phyloP scores from a whole-genome alignment of 2,797 vertebrate genomes.

The Pagetopsis macropterus region DNA sequence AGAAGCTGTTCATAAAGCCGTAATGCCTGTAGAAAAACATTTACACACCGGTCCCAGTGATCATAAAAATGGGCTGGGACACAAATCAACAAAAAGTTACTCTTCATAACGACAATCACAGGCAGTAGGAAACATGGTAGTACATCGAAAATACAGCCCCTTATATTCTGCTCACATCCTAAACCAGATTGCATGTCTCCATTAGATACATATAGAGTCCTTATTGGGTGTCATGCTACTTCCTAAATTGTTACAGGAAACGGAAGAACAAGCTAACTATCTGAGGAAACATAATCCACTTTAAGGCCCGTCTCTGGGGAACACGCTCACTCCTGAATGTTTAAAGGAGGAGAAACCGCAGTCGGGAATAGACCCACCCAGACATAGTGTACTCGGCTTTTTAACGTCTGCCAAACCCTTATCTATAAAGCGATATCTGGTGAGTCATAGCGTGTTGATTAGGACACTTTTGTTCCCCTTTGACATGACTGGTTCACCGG shows the following conservation, averaged over 20 bases:
- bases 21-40: constrained; percentile 5
- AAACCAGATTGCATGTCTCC: constrained; percentile 23
- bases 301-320: constrained; percentile 74
- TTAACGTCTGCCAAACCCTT: constrained; percentile 37
- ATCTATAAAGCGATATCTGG: constrained; percentile 24
- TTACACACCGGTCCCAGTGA: neutral
- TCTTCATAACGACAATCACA: neutral
- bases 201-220: constrained; percentile 46
- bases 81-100: constrained; percentile 7
- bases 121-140: neutral
- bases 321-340: constrained; percentile 70
- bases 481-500: neutral
- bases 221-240: constrained; percentile 56
- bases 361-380: constrained; percentile 55
- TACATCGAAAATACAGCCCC: constrained; percentile 6
- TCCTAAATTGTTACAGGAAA: constrained; percentile 82
- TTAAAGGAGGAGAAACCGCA: constrained; percentile 61
- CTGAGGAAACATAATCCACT: constrained; percentile 83
- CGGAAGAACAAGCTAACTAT: constrained; percentile 73
- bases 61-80: constrained; percentile 18
- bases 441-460: constrained; percentile 39
- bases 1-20: neutral
- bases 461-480: constrained; percentile 23
- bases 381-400: constrained; percentile 32
- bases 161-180: constrained; percentile 28